Evolutionary conservation across 2,113 vertebrate genomes (phyloP).

Genomic region (Stictonetta naevosa): DNA sequence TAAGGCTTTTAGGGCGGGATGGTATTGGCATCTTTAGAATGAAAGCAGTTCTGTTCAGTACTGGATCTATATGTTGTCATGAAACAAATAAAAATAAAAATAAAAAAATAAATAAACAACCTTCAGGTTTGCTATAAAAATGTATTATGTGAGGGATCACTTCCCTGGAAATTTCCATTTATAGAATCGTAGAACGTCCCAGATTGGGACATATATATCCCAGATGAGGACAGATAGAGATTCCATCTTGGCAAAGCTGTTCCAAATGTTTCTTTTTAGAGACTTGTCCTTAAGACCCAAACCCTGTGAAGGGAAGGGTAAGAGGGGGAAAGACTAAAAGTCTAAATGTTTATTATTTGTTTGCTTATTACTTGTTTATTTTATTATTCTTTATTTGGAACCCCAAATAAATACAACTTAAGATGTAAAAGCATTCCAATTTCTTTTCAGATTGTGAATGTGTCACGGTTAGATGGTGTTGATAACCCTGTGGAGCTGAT

Average conservation of each 20-base stretch:
- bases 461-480: slow-evolving; percentile 80
- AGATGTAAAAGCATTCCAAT: not conserved
- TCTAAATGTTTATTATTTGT: not conserved
- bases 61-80: not conserved
- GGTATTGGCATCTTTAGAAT: not conserved
- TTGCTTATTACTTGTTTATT: too few relatives aligned
- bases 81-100: fast-evolving
- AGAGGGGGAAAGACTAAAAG: not conserved
- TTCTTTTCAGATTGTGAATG: slow-evolving; percentile 87
- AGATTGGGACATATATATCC: not conserved
- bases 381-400: not conserved
- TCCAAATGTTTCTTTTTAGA: not conserved
- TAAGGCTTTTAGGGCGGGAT: not conserved
- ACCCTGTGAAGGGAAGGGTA: not conserved
- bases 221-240: not conserved
- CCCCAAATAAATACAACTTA: not conserved
- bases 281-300: not conserved
- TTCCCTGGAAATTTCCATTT: not conserved
- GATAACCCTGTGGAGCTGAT: slow-evolving; percentile 91
- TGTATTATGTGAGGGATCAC: fast-evolving
- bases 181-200: not conserved
- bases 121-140: not conserved
- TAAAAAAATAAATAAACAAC: not conserved
- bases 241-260: not conserved
- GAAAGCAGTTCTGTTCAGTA: not conserved